phyloP scores from a whole-genome alignment of 2,113 vertebrate genomes.

The Datnioides undecimradiatus region DNA sequence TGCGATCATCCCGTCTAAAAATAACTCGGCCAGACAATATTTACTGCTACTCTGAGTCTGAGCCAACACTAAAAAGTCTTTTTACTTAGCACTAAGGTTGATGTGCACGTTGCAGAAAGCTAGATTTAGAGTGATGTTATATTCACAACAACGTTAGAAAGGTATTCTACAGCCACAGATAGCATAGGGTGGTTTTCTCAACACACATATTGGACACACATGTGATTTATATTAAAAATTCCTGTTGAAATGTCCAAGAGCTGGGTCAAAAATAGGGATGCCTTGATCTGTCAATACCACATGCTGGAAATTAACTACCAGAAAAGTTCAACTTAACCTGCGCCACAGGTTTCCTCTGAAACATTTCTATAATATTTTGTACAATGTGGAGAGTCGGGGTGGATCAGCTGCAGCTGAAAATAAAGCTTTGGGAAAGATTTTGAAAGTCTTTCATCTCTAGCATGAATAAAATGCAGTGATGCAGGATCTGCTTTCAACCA shows the following conservation, averaged over 20 bases:
- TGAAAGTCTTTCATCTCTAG: background rate
- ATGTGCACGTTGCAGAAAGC: background rate
- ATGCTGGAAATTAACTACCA: background rate
- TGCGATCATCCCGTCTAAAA: conserved; percentile 24
- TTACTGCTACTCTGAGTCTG: conserved; percentile 29
- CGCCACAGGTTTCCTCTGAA: background rate
- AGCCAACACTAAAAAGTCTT: conserved; percentile 8
- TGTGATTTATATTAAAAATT: background rate
- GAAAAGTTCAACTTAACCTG: background rate
- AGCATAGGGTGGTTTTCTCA: conserved; percentile 8
- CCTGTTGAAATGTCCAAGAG: background rate
- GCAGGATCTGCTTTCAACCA: background rate
- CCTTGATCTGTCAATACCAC: too few relatives aligned
- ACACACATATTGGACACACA: background rate
- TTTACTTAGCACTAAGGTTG: conserved; percentile 7
- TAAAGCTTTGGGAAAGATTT: background rate
- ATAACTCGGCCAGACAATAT: conserved; percentile 41
- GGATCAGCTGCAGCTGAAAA: background rate
- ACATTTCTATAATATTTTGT: background rate
- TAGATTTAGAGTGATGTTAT: background rate
- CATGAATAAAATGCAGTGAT: background rate
- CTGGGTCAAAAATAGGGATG: background rate
- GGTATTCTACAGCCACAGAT: background rate
- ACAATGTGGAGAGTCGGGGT: background rate
- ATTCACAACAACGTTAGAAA: background rate